A percentile compares a stretch with the other conserved stretches of the same genome.
phyloP scores from a whole-genome alignment of 2,888 invertebrate species.

The Perizoma flavofasciatum region DNA sequence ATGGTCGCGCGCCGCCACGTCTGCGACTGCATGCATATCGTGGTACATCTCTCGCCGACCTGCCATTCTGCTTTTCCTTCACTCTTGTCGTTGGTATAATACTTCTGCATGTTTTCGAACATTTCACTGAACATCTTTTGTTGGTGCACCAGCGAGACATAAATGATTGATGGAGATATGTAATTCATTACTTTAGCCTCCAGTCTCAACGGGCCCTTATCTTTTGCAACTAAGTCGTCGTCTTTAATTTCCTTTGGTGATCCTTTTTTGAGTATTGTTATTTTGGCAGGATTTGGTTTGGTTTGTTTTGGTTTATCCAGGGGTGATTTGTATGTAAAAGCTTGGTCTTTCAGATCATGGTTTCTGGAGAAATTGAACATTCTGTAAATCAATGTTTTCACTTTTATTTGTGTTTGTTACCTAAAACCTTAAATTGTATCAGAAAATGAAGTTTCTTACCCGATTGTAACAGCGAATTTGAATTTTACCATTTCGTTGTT shows the following conservation, averaged over 20 bases:
- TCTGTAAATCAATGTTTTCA: slow-evolving; percentile 46
- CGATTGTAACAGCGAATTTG: slow-evolving; percentile 69
- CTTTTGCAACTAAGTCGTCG: slow-evolving; percentile 64
- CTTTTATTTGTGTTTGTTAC: too few relatives aligned
- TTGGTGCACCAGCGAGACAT: slow-evolving; percentile 79
- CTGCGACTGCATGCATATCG: slow-evolving; percentile 71
- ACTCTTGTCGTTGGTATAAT: slow-evolving; percentile 64
- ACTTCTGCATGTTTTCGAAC: slow-evolving; percentile 80
- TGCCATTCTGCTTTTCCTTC: slow-evolving; percentile 69
- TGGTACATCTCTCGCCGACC: slow-evolving; percentile 77
- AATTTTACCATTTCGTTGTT: slow-evolving; percentile 70
- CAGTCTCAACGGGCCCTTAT: slow-evolving; percentile 76
- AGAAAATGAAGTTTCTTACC: slow-evolving; percentile 50
- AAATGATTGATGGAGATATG: slow-evolving; percentile 84
- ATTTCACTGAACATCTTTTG: slow-evolving; percentile 73
- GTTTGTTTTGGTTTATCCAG: slow-evolving; percentile 39
- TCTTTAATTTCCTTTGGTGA: slow-evolving; percentile 39
- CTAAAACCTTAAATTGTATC: too few relatives aligned
- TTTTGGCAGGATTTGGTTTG: slow-evolving; percentile 36
- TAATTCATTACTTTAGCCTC: slow-evolving; percentile 78
- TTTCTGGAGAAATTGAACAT: slow-evolving; percentile 61
- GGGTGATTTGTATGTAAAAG: slow-evolving; percentile 55
- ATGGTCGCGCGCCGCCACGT: slow-evolving; percentile 86
- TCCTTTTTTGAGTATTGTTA: slow-evolving; percentile 51
- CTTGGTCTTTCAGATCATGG: slow-evolving; percentile 52